Evolutionary conservation across 2,797 vertebrate genomes (phyloP), one percentile per base, ranked within the genome.

Genomic region (Pagetopsis macropterus): DNA sequence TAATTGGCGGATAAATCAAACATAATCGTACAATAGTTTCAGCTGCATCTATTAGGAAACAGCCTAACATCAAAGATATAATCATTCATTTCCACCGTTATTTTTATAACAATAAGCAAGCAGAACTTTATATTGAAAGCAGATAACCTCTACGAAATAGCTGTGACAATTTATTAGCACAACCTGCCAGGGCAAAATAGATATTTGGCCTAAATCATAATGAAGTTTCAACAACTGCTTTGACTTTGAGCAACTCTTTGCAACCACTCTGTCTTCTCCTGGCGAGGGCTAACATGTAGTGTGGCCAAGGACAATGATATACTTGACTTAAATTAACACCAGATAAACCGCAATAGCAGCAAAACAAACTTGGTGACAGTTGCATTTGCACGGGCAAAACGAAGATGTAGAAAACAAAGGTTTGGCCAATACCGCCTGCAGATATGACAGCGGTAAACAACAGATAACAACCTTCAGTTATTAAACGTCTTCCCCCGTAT

Each of bases 291-390:
- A 86, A 87, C 80, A 62, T 77, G 75, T 79, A 76, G 70, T 72
- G 72, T 82, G 72, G 69, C 81, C 72, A 78, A 84, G 84, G 83
- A 85, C 74, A 73, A 80, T 85, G 80, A 76, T 73, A 84, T 87
- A 82, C 76, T 83, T 1, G 11, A 57, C 83, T 82, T 84, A 84
- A 87, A 84, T 86, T 56, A 64, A 55, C 50, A 27, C 70, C 37
- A 73, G 81, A 79, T 70, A 81, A 87, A 77, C 66, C 82, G 75
- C 66, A 83, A 82, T 44, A 19, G 62, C 69, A 55, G 68, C 72
- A 62, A 85, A 87, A 72, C 70, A 84, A 81, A 81, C 66, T 76
- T 65, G 43, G 70, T 72, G 76, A 78, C 65, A 82, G 64, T 51
- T 72, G 51, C 44, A 73, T 75, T 84, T 75, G 44, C 59, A 50